Evolutionary conservation across 2,113 vertebrate genomes (phyloP).

Genomic region (Sarotherodon lohbergeri): DNA sequence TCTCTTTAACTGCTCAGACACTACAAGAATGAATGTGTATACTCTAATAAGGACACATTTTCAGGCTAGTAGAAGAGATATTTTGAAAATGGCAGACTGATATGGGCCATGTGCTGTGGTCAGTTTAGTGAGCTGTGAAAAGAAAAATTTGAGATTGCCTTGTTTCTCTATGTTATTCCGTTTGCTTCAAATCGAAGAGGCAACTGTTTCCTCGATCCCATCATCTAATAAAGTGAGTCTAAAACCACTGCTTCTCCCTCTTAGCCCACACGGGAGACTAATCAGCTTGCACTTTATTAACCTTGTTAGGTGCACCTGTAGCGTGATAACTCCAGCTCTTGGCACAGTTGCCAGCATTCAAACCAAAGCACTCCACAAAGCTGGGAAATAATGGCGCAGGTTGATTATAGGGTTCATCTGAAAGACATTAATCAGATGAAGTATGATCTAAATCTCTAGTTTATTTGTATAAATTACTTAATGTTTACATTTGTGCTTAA

Average conservation of each 20-base stretch:
- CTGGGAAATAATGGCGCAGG: background rate
- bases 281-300: constrained; percentile 39
- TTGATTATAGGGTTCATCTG: background rate
- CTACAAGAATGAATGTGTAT: background rate
- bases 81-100: background rate
- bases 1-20: background rate
- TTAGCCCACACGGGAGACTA: background rate
- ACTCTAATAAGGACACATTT: background rate
- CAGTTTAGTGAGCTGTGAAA: background rate
- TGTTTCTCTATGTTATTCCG: background rate
- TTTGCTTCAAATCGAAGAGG: background rate
- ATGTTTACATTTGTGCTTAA: background rate
- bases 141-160: background rate
- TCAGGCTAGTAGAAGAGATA: background rate
- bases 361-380: background rate
- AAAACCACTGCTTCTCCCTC: background rate
- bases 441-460: background rate
- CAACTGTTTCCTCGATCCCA: background rate
- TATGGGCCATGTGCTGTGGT: background rate
- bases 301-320: constrained; percentile 32
- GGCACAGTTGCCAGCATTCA: background rate
- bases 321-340: background rate
- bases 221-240: constrained; percentile 1
- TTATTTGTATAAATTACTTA: background rate
- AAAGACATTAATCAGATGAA: background rate